Evolutionary conservation across 2,113 vertebrate species (phyloP).

Genomic region (Grammomys surdaster): DNA sequence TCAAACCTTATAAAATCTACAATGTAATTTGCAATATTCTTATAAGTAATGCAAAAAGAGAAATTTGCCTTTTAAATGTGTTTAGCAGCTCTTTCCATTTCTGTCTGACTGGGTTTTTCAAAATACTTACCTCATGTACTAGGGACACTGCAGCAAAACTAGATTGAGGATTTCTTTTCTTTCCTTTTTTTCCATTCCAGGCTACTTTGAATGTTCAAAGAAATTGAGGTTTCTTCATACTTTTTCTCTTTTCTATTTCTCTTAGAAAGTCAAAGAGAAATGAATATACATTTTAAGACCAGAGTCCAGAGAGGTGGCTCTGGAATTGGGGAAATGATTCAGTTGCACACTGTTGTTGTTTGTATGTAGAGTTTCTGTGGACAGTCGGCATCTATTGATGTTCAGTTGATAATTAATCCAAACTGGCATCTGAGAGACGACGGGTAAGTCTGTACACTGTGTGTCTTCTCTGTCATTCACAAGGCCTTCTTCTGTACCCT

Average conservation of each 20-base stretch:
- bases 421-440: neutral
- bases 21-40: neutral
- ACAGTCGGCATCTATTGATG: neutral
- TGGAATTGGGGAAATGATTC: neutral
- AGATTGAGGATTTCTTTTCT: neutral
- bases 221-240: neutral
- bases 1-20: neutral
- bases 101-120: neutral
- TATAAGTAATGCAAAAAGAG: slow-evolving; percentile 1
- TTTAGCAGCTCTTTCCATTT: neutral
- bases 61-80: neutral
- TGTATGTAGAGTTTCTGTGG: neutral
- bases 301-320: neutral
- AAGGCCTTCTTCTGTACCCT: neutral
- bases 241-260: neutral
- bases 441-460: neutral
- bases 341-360: neutral
- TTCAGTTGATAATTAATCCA: neutral
- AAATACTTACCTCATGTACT: neutral
- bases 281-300: neutral
- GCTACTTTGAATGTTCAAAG: neutral
- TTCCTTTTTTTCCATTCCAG: neutral
- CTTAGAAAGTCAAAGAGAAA: neutral
- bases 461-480: neutral
- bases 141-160: neutral